These are phyloP conservation scores for Psittacula derbiana DNA, from an alignment of 2,797 vertebrate genomes.

Conservation along the genomic window DNA sequence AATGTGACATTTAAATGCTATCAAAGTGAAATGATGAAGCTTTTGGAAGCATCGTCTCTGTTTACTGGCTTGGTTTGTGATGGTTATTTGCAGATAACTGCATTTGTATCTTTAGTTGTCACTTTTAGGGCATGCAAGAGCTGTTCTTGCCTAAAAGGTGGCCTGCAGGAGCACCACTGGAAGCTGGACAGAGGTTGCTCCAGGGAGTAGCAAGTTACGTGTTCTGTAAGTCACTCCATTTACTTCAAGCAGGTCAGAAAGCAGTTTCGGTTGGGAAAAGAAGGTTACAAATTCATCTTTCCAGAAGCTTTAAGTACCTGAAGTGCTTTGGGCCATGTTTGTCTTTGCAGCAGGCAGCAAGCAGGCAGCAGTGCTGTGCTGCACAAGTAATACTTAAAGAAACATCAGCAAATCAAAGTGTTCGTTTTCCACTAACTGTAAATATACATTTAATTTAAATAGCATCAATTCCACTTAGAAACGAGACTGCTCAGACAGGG, in stretches of 20 bases:
- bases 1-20: constrained; percentile 41
- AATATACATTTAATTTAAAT: background rate
- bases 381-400: accelerated
- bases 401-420: accelerated
- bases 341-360: background rate
- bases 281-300: accelerated
- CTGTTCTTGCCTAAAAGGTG: background rate
- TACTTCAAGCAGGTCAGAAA: background rate
- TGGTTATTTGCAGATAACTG: background rate
- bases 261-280: background rate
- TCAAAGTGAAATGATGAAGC: background rate
- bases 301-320: background rate
- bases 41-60: background rate
- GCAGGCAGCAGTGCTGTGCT: accelerated
- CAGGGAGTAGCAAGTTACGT: background rate
- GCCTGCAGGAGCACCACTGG: background rate
- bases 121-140: background rate
- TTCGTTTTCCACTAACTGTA: background rate
- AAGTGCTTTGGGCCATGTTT: background rate
- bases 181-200: background rate
- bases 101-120: background rate
- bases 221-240: background rate
- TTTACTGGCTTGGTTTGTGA: background rate
- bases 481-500: background rate
- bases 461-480: background rate